Evolutionary conservation across 2,797 vertebrate species (phyloP).

Genomic region (Liparis tanakae): DNA sequence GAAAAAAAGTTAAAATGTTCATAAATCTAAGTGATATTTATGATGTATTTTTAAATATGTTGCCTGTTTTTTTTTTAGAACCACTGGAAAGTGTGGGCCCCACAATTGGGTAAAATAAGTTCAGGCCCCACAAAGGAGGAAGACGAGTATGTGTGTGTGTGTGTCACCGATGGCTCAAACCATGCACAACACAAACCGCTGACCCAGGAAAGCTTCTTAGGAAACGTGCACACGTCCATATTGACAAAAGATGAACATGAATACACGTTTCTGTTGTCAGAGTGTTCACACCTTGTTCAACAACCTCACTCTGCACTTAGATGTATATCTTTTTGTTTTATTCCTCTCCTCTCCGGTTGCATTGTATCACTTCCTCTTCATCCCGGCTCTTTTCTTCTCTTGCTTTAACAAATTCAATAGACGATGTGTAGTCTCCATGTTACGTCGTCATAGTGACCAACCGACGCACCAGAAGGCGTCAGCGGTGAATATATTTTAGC

Average conservation of each 20-base stretch:
- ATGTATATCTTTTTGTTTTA: conserved; percentile 7
- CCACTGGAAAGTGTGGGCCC: no score
- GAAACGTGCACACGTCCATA: conserved; percentile 53
- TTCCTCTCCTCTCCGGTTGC: conserved; percentile 4
- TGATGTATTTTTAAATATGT: no score
- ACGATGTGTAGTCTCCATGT: no score
- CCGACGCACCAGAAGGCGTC: no score
- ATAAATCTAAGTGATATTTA: no score
- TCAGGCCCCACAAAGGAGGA: no score
- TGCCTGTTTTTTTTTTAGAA: no score
- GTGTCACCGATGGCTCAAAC: conserved; percentile 62
- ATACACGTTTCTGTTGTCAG: conserved; percentile 22
- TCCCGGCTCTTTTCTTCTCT: background rate
- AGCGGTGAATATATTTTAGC: no score
- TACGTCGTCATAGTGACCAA: no score
- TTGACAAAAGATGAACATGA: conserved; percentile 46
- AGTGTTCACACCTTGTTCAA: conserved; percentile 36
- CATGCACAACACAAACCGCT: conserved; percentile 56
- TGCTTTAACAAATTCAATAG: background rate
- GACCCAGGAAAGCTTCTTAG: conserved; percentile 57
- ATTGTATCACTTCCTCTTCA: background rate
- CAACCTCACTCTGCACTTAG: conserved; percentile 15
- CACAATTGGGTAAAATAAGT: no score
- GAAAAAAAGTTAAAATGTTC: no score
- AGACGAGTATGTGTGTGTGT: conserved; percentile 4